These are phyloP conservation scores for Phocoena phocoena DNA, from an alignment of 2,113 vertebrate species.

Conservation along the genomic window DNA sequence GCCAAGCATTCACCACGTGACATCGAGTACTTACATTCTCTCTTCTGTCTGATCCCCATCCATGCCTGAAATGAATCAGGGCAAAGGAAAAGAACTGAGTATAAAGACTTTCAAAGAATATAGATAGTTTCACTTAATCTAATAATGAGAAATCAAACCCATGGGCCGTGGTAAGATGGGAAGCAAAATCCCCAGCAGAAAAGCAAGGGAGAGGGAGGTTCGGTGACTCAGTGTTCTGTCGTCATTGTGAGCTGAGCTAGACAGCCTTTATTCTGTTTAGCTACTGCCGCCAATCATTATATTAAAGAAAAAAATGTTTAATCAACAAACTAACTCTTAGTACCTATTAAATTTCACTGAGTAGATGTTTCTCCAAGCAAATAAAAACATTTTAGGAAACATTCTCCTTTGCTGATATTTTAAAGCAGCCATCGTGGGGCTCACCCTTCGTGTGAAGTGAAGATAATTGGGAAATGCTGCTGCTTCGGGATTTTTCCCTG, in stretches of 20 bases:
- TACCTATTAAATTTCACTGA: conserved; percentile 51
- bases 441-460: background rate
- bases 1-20: background rate
- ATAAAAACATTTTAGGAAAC: conserved; percentile 12
- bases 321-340: conserved; percentile 55
- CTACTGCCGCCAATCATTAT: conserved; percentile 4
- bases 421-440: background rate
- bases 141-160: conserved; percentile 16
- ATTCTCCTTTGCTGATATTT: background rate
- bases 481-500: background rate
- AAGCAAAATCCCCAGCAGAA: background rate
- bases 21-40: conserved; percentile 81
- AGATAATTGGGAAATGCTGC: background rate
- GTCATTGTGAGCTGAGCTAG: background rate
- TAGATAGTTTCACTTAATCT: background rate
- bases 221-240: background rate
- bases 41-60: conserved; percentile 78
- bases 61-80: conserved; percentile 78
- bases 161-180: background rate
- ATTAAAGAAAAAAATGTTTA: background rate
- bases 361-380: conserved; percentile 45
- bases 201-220: background rate
- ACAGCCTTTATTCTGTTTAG: background rate
- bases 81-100: conserved; percentile 45
- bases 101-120: background rate